Percentiles rank a stretch among this genome's conserved stretches.
phyloP scores from a whole-genome alignment of 2,113 vertebrate species.

The Suncus etruscus region DNA sequence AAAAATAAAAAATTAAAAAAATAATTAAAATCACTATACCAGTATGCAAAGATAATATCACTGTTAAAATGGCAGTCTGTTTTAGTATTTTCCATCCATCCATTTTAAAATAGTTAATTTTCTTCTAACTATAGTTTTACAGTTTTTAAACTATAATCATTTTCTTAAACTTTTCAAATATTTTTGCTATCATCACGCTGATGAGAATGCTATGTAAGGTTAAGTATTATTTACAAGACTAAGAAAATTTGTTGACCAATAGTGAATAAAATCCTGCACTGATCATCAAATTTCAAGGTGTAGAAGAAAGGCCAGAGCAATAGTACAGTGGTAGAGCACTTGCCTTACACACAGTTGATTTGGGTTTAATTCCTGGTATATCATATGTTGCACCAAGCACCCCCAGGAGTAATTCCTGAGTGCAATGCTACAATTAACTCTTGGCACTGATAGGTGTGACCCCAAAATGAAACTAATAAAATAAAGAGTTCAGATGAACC shows the following conservation, averaged over 20 bases:
- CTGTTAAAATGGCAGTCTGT: neutral
- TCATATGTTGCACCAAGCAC: too few species aligned
- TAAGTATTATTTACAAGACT: neutral
- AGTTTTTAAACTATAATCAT: neutral
- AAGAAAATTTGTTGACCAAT: neutral
- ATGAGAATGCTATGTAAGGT: neutral
- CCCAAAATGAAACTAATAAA: too few species aligned
- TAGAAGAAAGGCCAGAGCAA: too few species aligned
- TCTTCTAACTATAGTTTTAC: too few species aligned
- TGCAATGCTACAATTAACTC: too few species aligned
- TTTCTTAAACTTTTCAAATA: neutral
- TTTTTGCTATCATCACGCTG: neutral
- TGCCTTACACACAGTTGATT: too few species aligned
- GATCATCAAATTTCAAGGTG: neutral
- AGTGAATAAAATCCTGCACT: neutral
- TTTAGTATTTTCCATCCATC: neutral
- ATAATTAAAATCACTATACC: too few species aligned
- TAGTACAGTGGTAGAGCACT: too few species aligned
- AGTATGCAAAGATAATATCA: conserved; percentile 18
- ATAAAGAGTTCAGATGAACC: neutral
- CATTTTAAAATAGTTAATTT: neutral
- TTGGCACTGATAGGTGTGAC: too few species aligned
- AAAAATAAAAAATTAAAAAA: too few species aligned
- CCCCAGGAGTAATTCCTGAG: too few species aligned
- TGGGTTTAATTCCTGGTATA: too few species aligned